Percentiles rank a stretch among this genome's conserved stretches.
phyloP scores from a whole-genome alignment of 2,113 vertebrate genomes.

The Thalassarche chlororhynchos region DNA sequence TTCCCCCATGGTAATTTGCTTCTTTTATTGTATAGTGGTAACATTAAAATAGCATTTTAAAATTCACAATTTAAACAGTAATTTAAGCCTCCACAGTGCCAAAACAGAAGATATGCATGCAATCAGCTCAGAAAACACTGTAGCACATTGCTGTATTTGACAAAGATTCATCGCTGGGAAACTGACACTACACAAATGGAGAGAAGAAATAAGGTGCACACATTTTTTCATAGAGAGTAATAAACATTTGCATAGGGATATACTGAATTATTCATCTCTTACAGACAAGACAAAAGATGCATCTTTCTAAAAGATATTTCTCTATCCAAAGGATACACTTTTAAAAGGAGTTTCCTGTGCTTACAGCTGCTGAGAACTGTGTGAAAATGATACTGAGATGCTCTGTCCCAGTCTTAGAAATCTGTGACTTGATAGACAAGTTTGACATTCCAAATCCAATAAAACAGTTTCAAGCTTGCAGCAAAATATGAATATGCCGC shows the following conservation, averaged over 20 bases:
- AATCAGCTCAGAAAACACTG: neutral
- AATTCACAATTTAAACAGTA: neutral
- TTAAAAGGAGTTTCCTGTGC: neutral
- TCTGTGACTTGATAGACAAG: neutral
- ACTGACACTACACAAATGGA: neutral
- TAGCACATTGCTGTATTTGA: neutral
- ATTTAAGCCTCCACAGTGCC: constrained; percentile 16
- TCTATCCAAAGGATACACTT: neutral
- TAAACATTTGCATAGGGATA: neutral
- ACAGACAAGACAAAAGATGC: constrained; percentile 10
- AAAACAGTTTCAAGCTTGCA: neutral
- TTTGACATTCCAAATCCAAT: neutral
- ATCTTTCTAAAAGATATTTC: neutral
- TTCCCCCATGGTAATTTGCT: neutral
- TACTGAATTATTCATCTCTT: neutral
- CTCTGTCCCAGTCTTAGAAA: neutral
- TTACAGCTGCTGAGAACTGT: neutral
- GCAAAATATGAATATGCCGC: neutral
- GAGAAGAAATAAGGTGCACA: neutral
- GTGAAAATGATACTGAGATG: neutral
- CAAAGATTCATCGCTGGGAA: neutral
- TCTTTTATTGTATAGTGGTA: neutral
- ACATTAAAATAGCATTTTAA: constrained; percentile 5
- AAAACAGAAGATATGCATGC: neutral
- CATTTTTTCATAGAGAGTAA: neutral